Base-by-base conservation (phyloP, 2,888 invertebrate species). In the Diarsia dahlii region DNA sequence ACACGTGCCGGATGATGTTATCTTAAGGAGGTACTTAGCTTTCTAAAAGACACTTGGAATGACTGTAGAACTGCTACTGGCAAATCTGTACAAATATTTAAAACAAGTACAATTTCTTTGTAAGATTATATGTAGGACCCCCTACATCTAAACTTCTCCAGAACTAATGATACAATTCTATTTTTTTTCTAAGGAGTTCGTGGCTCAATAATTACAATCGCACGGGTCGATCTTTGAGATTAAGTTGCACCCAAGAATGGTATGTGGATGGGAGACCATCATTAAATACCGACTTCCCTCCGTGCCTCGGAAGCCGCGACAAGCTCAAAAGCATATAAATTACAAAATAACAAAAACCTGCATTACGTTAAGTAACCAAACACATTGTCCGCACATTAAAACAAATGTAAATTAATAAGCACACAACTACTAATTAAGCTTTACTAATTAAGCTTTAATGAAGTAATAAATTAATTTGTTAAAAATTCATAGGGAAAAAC, bases 401-500 rank as follows among this genome's bases (percentile, higher is more conserved):
- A 81, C 74, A 78, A 80, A 82, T 81, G 70, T 87, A 82, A 88
- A 87, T 84, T 82, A 85, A 88, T 87, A 79, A 83, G 80, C 84
- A 77, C 73, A 75, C 79, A 74, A 93, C 92, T 91, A 93, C 91
- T 94, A 94, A 95, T 95, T 94, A 93, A 88, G 87, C 91, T 93
- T 93, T 93, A 95, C 91, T 94, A 94, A 95, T 95, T 94, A 93
- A 88, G 87, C 91, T 93, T 93, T 93, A 95, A 95, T 95, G 91
- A 93, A 92, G 91, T 89, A 89, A 94, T 95, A 95, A 94, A 96
- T 95, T 94, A 94, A 95, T 95, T 95, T 93, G 93, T 95, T 94
- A 94, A 95, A 95, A 93, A 94, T 93, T 94, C 92, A 94, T 95
- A 92, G 90, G 91, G 88, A 91, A 89, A 89, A 89, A 88, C 74